Conservation (phyloP, 92 coral and sea anemone species). For the Diadumene lineata region DNA sequence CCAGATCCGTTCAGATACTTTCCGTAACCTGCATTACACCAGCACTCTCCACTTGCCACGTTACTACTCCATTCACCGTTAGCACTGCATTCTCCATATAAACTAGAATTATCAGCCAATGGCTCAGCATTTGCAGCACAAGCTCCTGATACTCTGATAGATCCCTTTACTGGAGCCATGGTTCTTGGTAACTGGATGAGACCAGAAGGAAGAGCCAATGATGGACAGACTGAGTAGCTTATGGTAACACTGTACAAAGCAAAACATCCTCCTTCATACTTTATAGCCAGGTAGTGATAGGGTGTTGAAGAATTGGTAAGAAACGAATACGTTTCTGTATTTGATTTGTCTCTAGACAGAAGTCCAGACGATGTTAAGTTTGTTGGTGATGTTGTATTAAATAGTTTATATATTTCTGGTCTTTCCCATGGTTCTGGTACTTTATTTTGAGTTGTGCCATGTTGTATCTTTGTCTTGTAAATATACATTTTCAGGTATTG, state of each 20-base stretch:
- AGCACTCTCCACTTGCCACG: conserved; percentile 34
- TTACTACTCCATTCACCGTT: conserved; percentile 52
- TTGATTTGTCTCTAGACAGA: neutral
- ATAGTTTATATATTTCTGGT: neutral
- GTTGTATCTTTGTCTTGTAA: conserved; percentile 10
- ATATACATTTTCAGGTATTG: conserved; percentile 32
- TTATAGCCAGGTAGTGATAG: conserved; percentile 50
- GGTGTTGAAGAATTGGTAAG: conserved; percentile 31
- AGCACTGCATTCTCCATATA: conserved; percentile 51
- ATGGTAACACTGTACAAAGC: conserved; percentile 33
- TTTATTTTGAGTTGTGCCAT: neutral
- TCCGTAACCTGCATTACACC: conserved; percentile 54
- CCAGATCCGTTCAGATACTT: conserved; percentile 1
- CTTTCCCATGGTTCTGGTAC: conserved; percentile 18
- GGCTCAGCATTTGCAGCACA: conserved; percentile 46
- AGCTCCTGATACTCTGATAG: conserved; percentile 31
- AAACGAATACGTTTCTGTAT: conserved; percentile 16
- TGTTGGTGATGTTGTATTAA: conserved; percentile 24
- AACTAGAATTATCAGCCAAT: conserved; percentile 26
- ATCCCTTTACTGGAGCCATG: conserved; percentile 57
- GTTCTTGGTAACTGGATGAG: conserved; percentile 48
- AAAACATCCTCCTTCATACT: conserved; percentile 59
- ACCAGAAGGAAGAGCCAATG: conserved; percentile 35
- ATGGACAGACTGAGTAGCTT: conserved; percentile 51
- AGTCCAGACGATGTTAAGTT: conserved; percentile 7